A percentile compares a stretch with the other conserved stretches of the same genome.
Conservation (phyloP, 2,113 vertebrate species). For the Spea multiplicata region DNA sequence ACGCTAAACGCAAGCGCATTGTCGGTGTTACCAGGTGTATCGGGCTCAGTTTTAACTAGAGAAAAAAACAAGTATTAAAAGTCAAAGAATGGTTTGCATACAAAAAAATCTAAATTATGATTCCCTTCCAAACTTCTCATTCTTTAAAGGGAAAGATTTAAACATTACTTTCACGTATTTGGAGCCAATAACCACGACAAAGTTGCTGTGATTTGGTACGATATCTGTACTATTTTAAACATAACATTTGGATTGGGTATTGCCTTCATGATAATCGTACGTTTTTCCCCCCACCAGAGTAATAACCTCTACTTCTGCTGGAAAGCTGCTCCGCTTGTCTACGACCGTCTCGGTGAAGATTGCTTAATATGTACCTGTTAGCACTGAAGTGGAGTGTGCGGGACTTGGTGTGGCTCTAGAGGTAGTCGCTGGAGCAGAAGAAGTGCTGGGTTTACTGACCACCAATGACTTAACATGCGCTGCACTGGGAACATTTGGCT, state of each 20-base stretch:
- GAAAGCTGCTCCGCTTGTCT: no score
- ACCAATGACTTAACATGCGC: constrained; percentile 54
- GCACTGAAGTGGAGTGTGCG: constrained; percentile 76
- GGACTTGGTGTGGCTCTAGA: constrained; percentile 66
- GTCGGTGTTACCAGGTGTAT: constrained; percentile 63
- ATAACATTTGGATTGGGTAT: no score
- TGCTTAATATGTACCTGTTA: constrained; percentile 73
- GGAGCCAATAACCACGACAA: no score
- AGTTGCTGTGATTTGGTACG: no score
- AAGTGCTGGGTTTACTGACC: constrained; percentile 58
- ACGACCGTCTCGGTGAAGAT: not conserved
- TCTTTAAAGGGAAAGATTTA: no score
- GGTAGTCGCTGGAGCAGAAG: constrained; percentile 69
- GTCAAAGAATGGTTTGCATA: no score
- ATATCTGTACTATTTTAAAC: no score
- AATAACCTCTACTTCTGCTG: not conserved
- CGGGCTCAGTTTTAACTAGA: constrained; percentile 93
- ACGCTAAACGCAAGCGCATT: constrained; percentile 60
- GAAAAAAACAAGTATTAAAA: constrained; percentile 50
- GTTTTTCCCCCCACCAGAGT: not conserved
- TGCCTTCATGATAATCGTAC: not conserved
- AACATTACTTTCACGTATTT: no score
- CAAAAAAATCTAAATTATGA: no score
- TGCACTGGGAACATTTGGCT: constrained; percentile 60
- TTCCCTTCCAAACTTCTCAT: no score